Evolutionary conservation across 2,797 vertebrate genomes (phyloP), one percentile per base, ranked within the genome.

Genomic region (Heteromormyrus szaboi): DNA sequence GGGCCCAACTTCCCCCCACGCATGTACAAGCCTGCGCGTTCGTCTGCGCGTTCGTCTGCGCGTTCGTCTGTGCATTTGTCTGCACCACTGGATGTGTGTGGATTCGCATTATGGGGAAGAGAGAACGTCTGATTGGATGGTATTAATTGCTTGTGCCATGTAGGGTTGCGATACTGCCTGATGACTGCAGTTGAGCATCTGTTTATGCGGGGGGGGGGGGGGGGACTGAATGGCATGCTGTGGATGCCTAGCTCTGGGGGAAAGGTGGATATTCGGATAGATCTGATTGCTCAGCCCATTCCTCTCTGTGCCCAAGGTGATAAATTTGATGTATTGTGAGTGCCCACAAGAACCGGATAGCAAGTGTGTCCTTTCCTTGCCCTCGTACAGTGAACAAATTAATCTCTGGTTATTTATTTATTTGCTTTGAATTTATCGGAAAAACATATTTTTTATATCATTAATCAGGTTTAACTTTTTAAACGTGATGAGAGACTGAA

Each of bases 211-310:
- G 88, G 22, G 8, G 22, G 59, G 22, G 54, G 6, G 85, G 88
- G 33, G 19, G 56, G 56, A 0, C 72, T 62, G 87, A 86, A 89
- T 89, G 79, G 59, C 62, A 85, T 56, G 89, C 89, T 89, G 76
- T 56, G 59, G 37, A 84, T 53, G 48, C 44, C 72, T 79, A 59
- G 79, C 33, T n/a, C 89, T 14, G 41, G 14, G 25, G 89, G 83
- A 54, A 51, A 79, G 79, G 79, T 81, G 89, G 90, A 59, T 90
- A 90, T 89, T 83, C 87, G 9, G 62, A n/a, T 81, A 65, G 83
- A 79, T 54, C 19, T 3, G 59, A 25, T 25, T 29, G 25, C 44
- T 29, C 46, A 87, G 54, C n/a, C 33, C 48, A 19, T 54, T 50
- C 65, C 53, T 56, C 29, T 68, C 12, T 76, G 22, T 85, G 50